A percentile compares a stretch with the other conserved stretches of the same genome.
phyloP scores from a whole-genome alignment of 2,113 vertebrate genomes.

The Anoura caudifer region DNA sequence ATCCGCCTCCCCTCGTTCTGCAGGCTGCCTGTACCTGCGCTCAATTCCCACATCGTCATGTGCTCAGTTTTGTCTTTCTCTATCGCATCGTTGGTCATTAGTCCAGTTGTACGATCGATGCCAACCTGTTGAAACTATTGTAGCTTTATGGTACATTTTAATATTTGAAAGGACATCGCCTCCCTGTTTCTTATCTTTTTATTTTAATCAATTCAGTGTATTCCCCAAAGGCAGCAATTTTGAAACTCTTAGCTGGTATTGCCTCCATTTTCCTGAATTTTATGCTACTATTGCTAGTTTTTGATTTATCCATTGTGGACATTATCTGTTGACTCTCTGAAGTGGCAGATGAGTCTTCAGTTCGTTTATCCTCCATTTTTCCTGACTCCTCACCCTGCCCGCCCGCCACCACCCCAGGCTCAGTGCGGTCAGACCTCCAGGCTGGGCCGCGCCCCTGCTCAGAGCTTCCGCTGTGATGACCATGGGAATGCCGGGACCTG shows the following conservation, averaged over 20 bases:
- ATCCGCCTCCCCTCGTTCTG: background rate
- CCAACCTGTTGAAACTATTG: background rate
- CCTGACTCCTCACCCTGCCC: rapidly evolving
- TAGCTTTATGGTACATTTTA: background rate
- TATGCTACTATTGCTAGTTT: background rate
- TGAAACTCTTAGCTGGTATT: background rate
- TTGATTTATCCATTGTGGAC: background rate
- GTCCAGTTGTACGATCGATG: background rate
- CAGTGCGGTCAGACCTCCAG: background rate
- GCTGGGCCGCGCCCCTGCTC: background rate
- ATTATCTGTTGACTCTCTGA: background rate
- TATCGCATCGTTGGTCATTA: background rate
- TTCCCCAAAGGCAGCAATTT: background rate
- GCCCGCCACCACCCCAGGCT: background rate
- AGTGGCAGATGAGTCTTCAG: background rate
- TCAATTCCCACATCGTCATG: background rate
- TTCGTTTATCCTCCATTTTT: background rate
- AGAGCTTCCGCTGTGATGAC: too few relatives aligned
- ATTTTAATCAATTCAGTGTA: background rate
- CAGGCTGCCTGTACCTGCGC: background rate
- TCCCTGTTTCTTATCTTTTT: background rate
- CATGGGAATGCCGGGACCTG: background rate
- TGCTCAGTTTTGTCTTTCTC: background rate
- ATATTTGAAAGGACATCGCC: background rate
- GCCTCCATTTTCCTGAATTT: background rate